Evolutionary conservation across 2,113 vertebrate species (phyloP).

Genomic region (Urocynchramus pylzowi): DNA sequence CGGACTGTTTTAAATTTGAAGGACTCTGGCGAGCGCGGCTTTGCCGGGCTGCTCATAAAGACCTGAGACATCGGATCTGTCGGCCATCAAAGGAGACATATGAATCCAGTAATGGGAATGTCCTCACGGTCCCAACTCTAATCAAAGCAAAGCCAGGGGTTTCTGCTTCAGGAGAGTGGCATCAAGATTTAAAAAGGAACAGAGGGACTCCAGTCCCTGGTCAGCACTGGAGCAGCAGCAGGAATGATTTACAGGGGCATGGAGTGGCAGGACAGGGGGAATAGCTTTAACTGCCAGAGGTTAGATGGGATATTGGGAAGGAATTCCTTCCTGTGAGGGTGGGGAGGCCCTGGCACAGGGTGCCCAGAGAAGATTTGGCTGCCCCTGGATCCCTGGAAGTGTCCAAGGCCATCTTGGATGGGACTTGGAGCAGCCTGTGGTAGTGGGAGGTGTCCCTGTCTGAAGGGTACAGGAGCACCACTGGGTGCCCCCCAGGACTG

Average conservation of each 20-base stretch:
- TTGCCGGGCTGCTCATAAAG: not conserved
- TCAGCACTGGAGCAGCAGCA: not conserved
- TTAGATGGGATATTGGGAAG: not conserved
- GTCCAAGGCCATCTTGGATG: rapidly evolving
- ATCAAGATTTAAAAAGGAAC: not conserved
- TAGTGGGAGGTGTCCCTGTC: not conserved
- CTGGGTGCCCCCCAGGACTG: not conserved
- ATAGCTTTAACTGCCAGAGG: not conserved
- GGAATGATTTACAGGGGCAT: not conserved
- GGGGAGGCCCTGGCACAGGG: not conserved
- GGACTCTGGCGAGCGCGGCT: not conserved
- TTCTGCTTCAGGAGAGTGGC: not conserved
- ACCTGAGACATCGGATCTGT: not conserved
- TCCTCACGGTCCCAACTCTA: not conserved
- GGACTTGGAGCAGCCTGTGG: rapidly evolving
- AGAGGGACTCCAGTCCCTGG: not conserved
- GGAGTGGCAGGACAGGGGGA: not conserved
- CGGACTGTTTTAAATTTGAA: not conserved
- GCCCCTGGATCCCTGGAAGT: not conserved
- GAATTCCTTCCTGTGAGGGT: not conserved
- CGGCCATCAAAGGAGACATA: not conserved
- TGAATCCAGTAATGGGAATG: not conserved
- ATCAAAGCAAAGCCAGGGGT: not conserved
- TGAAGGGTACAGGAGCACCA: not conserved
- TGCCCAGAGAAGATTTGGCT: not conserved